Percentiles rank a stretch among this genome's conserved stretches.
Conservation (phyloP, 2,113 vertebrate species). For the Brachyhypopomus occidentalis region DNA sequence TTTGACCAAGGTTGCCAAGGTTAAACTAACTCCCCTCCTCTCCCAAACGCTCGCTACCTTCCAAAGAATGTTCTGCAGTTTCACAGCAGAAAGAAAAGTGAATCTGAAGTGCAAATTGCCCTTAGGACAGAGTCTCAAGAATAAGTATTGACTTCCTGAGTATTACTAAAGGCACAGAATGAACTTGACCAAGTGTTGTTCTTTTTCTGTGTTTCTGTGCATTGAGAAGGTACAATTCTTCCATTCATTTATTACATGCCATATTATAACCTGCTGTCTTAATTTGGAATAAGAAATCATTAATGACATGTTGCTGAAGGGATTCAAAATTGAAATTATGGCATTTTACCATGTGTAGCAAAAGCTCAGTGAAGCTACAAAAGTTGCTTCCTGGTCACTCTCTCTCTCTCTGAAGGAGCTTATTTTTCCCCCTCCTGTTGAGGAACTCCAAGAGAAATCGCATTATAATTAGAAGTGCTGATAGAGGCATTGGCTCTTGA, state of each 20-base stretch:
- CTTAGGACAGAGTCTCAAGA: neutral
- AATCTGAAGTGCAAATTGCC: neutral
- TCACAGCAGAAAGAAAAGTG: neutral
- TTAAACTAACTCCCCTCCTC: constrained; percentile 11
- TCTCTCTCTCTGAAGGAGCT: constrained; percentile 60
- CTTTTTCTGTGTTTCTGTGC: neutral
- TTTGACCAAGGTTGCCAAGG: constrained; percentile 45
- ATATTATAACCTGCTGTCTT: neutral
- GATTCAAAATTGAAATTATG: neutral
- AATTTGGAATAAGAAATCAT: neutral
- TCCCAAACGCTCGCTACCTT: neutral
- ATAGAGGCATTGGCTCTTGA: constrained; percentile 47
- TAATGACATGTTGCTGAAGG: neutral
- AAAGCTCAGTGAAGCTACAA: neutral
- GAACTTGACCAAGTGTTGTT: no score
- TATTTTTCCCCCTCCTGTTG: constrained; percentile 63
- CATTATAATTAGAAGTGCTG: constrained; percentile 61
- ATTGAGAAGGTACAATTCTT: neutral
- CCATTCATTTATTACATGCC: no score
- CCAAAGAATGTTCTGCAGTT: neutral
- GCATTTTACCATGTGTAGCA: neutral
- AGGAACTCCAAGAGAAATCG: constrained; percentile 67
- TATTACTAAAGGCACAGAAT: neutral
- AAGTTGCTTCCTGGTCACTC: neutral
- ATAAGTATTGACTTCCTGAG: neutral